phyloP scores from a whole-genome alignment of 2,113 vertebrate genomes.

The Myrmophylax atrothorax region DNA sequence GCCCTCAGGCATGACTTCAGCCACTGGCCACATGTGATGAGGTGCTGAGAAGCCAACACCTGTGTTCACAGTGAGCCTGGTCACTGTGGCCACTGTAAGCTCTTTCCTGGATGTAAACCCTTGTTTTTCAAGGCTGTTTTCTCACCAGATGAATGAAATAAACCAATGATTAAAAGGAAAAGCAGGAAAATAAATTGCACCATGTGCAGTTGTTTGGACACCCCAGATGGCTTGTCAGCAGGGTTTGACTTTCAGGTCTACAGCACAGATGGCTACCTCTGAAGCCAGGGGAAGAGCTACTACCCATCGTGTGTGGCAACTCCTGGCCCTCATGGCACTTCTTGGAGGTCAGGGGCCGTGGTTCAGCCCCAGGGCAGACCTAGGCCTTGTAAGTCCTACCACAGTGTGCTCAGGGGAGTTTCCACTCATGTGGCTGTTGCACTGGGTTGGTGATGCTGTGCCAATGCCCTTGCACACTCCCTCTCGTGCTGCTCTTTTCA shows the following conservation, averaged over 20 bases:
- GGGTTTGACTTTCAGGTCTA: conserved; percentile 57
- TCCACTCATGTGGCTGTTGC: rapidly evolving
- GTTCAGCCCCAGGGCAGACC: background rate
- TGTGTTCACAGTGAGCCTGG: rapidly evolving
- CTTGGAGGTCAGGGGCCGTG: rapidly evolving
- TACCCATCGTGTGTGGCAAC: background rate
- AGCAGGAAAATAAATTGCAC: conserved; percentile 59
- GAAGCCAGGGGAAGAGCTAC: background rate
- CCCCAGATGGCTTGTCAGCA: conserved; percentile 61
- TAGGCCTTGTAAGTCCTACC: rapidly evolving
- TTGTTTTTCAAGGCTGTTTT: conserved; percentile 34
- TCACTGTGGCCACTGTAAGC: background rate
- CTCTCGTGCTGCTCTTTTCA: background rate
- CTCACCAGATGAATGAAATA: conserved; percentile 49
- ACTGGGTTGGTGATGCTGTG: rapidly evolving
- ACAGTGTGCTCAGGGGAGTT: background rate
- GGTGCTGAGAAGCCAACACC: background rate
- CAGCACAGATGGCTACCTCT: conserved; percentile 54
- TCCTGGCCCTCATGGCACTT: background rate
- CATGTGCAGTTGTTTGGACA: conserved; percentile 53
- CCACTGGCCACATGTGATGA: background rate
- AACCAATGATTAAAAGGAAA: conserved; percentile 61
- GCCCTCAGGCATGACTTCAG: background rate
- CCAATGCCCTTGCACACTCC: rapidly evolving
- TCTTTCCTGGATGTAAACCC: conserved; percentile 1